These are phyloP conservation scores for Eidolon dupreanum DNA, from an alignment of 2,797 vertebrate genomes.

Conservation along the genomic window DNA sequence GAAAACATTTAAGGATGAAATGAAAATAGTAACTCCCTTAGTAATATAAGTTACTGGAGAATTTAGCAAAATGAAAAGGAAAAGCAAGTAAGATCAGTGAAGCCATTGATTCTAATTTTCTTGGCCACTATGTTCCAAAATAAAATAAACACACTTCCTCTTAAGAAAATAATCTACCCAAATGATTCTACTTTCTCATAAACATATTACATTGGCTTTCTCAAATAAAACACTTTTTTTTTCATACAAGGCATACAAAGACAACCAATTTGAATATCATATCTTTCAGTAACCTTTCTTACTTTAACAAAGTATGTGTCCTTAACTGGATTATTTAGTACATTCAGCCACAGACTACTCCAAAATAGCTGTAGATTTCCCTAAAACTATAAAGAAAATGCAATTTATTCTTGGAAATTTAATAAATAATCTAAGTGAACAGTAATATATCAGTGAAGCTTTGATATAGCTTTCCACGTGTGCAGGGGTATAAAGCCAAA, in stretches of 20 bases:
- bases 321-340: neutral
- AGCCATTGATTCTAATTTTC: conserved; percentile 13
- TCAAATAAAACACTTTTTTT: neutral
- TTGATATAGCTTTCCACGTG: conserved; percentile 38
- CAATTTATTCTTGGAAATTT: neutral
- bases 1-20: conserved; percentile 8
- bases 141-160: conserved; percentile 2
- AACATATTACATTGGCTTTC: conserved; percentile 16
- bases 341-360: neutral
- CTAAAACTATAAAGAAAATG: neutral
- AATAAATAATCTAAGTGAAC: neutral
- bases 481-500: conserved; percentile 31
- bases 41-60: neutral
- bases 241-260: neutral
- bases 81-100: neutral
- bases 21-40: neutral
- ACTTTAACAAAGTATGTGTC: neutral
- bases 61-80: conserved; percentile 5
- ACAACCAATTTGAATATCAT: neutral
- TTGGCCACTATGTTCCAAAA: conserved; percentile 26
- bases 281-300: neutral
- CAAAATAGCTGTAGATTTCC: neutral
- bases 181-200: conserved; percentile 17
- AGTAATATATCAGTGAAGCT: neutral
- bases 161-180: conserved; percentile 30